phyloP scores from a whole-genome alignment of 1,140 invertebrate species.

The Coenobita brevimanus region DNA sequence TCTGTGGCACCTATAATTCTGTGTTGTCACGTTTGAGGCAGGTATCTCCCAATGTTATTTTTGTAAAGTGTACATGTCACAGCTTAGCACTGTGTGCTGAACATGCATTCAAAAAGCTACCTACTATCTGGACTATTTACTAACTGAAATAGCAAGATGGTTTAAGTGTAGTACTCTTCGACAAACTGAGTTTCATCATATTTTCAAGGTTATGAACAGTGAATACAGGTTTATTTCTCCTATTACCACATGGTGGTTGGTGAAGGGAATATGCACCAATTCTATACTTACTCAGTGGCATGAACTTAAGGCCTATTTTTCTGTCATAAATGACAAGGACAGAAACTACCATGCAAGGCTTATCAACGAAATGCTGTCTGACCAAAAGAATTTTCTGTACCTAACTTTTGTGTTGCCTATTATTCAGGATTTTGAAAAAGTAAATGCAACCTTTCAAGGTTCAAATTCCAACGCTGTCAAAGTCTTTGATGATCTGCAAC shows the following conservation, averaged over 20 bases:
- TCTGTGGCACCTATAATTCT: conserved; percentile 55
- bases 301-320: too few species aligned
- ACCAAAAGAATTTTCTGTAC: too few species aligned
- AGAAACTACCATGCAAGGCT: too few species aligned
- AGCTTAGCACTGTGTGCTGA: conserved; percentile 59
- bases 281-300: neutral
- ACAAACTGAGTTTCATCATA: conserved; percentile 28
- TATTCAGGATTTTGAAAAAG: too few species aligned
- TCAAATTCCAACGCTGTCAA: too few species aligned
- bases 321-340: too few species aligned
- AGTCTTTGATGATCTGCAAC: too few species aligned
- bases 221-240: conserved; percentile 49
- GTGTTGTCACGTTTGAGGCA: conserved; percentile 49
- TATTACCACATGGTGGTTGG: conserved; percentile 52
- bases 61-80: conserved; percentile 48
- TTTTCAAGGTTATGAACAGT: conserved; percentile 45
- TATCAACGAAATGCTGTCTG: too few species aligned
- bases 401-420: too few species aligned
- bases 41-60: conserved; percentile 42
- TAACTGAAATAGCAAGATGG: conserved; percentile 47
- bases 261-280: conserved; percentile 54
- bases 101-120: conserved; percentile 49
- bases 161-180: conserved; percentile 52
- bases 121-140: conserved; percentile 44
- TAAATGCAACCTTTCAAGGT: too few species aligned